Evolutionary conservation across 2,797 vertebrate genomes (phyloP).

Genomic region (Platyrinchus mystaceus): DNA sequence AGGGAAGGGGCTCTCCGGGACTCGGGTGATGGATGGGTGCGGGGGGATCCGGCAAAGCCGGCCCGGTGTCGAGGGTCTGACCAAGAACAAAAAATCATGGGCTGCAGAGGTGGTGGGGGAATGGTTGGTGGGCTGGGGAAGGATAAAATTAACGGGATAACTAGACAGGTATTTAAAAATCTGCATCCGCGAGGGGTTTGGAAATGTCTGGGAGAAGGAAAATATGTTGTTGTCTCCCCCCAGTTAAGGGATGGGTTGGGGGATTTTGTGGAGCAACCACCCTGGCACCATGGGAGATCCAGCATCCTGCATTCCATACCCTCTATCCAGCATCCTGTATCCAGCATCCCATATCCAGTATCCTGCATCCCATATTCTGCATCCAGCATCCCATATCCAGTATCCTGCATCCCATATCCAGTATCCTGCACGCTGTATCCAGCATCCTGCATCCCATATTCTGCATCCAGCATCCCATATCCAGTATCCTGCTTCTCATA

Average conservation of each 20-base stretch:
- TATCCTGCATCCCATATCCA: no score
- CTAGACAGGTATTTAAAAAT: conserved; percentile 25
- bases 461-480: not conserved
- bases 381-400: no score
- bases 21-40: not conserved
- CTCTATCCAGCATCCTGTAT: not conserved
- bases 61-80: not conserved
- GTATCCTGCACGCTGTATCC: no score
- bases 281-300: rapidly evolving
- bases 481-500: rapidly evolving
- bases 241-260: not conserved
- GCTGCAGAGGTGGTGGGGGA: not conserved
- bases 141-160: not conserved
- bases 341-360: not conserved
- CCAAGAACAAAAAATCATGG: not conserved
- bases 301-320: not conserved
- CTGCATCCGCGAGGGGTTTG: not conserved
- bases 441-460: not conserved
- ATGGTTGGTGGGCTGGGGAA: not conserved
- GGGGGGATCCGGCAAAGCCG: not conserved
- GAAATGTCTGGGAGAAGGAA: not conserved
- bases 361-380: not conserved
- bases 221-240: not conserved
- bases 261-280: not conserved
- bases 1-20: not conserved